Conservation (phyloP, 2,888 invertebrate species). For the Portevinia maculata region DNA sequence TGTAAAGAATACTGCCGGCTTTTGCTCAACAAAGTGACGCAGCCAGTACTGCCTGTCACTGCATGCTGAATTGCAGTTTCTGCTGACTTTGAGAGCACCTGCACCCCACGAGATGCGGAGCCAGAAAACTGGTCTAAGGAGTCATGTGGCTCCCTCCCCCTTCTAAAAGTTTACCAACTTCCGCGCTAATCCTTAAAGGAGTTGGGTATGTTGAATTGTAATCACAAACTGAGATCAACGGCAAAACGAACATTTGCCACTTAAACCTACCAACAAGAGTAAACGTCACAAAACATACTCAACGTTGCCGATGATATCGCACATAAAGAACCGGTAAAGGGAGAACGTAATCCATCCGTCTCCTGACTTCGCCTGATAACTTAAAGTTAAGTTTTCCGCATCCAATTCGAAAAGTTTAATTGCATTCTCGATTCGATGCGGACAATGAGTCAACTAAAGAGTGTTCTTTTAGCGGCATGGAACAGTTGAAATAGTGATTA, state of each 20-base stretch:
- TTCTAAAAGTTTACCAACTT: constrained; percentile 62
- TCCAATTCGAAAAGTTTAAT: constrained; percentile 72
- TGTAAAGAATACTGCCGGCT: constrained; percentile 34
- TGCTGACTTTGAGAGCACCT: constrained; percentile 60
- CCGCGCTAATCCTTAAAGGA: constrained; percentile 41
- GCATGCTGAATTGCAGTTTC: constrained; percentile 11
- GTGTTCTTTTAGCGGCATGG: constrained; percentile 31
- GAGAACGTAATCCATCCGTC: constrained; percentile 35
- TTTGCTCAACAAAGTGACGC: constrained; percentile 23
- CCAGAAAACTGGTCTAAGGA: constrained; percentile 37
- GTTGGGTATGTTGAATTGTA: constrained; percentile 58
- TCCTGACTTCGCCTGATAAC: constrained; percentile 38
- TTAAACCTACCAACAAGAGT: constrained; percentile 8
- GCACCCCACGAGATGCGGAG: constrained; percentile 9
- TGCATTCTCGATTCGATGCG: constrained; percentile 66
- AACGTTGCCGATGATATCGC: neutral
- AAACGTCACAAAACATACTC: constrained; percentile 29
- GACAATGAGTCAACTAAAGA: constrained; percentile 64
- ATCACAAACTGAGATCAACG: constrained; percentile 56
- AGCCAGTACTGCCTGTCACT: constrained; percentile 60
- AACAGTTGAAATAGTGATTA: constrained; percentile 9
- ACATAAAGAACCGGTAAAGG: constrained; percentile 29
- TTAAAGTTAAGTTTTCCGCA: constrained; percentile 67
- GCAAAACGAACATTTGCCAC: constrained; percentile 43
- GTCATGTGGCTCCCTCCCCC: constrained; percentile 61